Evolutionary conservation across 2,113 vertebrate species (phyloP).

Genomic region (Acanthochromis polyacanthus): DNA sequence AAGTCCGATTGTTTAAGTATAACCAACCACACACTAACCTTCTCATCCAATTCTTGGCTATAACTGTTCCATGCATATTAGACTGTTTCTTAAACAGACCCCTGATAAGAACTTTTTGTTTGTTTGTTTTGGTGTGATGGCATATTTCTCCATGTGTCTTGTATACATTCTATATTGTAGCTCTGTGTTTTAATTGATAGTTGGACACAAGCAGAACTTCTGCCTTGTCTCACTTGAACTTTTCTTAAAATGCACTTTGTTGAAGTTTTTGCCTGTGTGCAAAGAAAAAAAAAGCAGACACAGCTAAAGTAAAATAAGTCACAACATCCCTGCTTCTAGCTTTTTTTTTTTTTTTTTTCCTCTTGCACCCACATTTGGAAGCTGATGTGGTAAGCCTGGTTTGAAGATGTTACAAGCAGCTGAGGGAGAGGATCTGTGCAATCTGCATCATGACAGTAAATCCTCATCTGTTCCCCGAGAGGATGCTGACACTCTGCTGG

Average conservation of each 20-base stretch:
- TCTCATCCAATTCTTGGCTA: background rate
- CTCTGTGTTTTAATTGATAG: background rate
- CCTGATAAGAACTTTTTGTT: background rate
- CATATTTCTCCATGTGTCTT: background rate
- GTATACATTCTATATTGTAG: background rate
- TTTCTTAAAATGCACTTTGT: background rate
- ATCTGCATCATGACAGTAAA: slow-evolving; percentile 44
- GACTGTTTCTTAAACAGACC: background rate
- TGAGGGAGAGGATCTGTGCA: slow-evolving; percentile 29
- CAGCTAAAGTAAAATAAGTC: background rate
- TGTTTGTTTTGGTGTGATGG: background rate
- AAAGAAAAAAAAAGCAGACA: background rate
- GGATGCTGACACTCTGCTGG: slow-evolving; percentile 13
- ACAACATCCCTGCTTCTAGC: background rate
- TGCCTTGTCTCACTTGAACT: background rate
- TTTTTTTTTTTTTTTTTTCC: slow-evolving; percentile 15
- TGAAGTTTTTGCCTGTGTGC: background rate
- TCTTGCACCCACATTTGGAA: background rate
- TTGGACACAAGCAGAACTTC: background rate
- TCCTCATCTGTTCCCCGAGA: slow-evolving; percentile 18
- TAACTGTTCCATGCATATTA: background rate
- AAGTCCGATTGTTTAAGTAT: background rate
- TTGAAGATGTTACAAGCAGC: slow-evolving; percentile 33
- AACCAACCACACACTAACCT: background rate
- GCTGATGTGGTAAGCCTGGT: background rate